These are phyloP conservation scores for Setipinna tenuifilis DNA, from an alignment of 2,797 vertebrate genomes.

Conservation along the genomic window DNA sequence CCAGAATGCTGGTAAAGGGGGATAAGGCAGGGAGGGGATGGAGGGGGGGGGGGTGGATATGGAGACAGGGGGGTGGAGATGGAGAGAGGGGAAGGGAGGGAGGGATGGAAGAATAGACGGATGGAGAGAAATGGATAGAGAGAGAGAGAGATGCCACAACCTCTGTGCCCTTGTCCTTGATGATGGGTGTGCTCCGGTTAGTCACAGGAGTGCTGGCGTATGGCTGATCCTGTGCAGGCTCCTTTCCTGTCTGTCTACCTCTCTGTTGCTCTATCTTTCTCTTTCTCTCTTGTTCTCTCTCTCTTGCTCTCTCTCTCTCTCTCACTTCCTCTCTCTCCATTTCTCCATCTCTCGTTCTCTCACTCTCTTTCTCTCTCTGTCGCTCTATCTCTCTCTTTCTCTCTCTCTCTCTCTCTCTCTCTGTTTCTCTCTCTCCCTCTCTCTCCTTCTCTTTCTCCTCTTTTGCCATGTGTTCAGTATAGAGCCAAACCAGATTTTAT, in stretches of 20 bases:
- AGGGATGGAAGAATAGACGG: background rate
- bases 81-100: background rate
- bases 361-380: constrained; percentile 49
- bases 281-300: background rate
- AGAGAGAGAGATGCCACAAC: constrained; percentile 24
- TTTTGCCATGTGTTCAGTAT: background rate
- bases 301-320: background rate
- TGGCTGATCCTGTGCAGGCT: constrained; percentile 42
- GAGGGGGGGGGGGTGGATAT: background rate
- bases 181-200: background rate
- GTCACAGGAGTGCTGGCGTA: constrained; percentile 4
- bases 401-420: too few relatives aligned
- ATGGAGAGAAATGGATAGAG: background rate
- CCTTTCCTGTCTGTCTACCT: background rate
- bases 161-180: constrained; percentile 35
- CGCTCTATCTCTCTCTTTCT: too few relatives aligned
- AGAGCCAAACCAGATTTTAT: background rate
- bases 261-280: background rate
- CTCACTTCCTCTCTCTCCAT: background rate
- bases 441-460: background rate
- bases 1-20: background rate
- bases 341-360: constrained; percentile 49
- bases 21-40: background rate
- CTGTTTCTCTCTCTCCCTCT: too few relatives aligned
- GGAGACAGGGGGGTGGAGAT: background rate